Conservation (phyloP, 2,113 vertebrate species). For the Perognathus longimembris region DNA sequence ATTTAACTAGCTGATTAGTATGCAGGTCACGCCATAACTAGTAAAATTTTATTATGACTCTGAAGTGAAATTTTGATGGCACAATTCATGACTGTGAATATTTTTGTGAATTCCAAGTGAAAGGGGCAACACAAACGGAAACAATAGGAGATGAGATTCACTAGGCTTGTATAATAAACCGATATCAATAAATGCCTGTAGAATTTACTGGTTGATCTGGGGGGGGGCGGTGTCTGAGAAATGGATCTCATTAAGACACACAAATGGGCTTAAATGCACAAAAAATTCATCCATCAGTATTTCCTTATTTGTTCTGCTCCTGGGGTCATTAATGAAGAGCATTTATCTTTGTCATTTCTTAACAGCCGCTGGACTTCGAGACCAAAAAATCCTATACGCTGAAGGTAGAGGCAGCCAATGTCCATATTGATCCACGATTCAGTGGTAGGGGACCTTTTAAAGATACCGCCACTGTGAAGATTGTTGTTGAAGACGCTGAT, state of each 20-base stretch:
- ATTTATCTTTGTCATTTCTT: constrained; percentile 87
- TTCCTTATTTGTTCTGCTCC: constrained; percentile 82
- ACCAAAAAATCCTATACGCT: constrained; percentile 94
- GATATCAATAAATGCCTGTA: constrained; percentile 79
- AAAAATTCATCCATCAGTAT: constrained; percentile 85
- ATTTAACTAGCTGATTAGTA: constrained; percentile 79
- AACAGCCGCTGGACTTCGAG: constrained; percentile 96
- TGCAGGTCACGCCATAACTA: constrained; percentile 69
- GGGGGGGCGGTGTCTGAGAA: not conserved
- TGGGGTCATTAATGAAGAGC: constrained; percentile 84
- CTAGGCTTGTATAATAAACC: constrained; percentile 80
- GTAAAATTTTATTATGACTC: constrained; percentile 81
- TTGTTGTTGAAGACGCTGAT: constrained; percentile 95
- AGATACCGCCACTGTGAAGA: constrained; percentile 95
- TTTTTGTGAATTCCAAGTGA: constrained; percentile 80
- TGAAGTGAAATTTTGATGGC: constrained; percentile 81
- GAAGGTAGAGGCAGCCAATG: constrained; percentile 96
- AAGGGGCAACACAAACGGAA: constrained; percentile 80
- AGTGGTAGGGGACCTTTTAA: constrained; percentile 92
- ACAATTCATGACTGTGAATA: constrained; percentile 77
- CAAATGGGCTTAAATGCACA: constrained; percentile 73
- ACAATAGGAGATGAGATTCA: constrained; percentile 77
- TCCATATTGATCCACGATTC: constrained; percentile 91
- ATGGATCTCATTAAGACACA: constrained; percentile 82
- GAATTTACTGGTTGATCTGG: constrained; percentile 77